Base-by-base conservation (phyloP, 2,888 invertebrate genomes). In the Lutraria lutraria region DNA sequence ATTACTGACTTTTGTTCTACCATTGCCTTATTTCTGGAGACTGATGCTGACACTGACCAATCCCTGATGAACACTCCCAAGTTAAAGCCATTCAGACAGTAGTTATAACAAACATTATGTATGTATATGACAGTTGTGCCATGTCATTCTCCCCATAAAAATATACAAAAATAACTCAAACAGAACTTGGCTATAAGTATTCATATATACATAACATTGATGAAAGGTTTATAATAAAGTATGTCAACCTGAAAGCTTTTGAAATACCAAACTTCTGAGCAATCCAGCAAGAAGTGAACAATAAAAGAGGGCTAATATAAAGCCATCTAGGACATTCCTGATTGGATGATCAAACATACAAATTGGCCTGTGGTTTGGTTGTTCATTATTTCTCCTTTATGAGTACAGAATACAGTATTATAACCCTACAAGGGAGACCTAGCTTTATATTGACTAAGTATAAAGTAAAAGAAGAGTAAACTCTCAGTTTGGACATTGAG, bases 221-320 rank as follows among this genome's bases (percentile, higher is more conserved):
- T n/a, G 12, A 10, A 56, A 1, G 13, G 56, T 12, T 16, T 16
- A 56, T 56, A 68, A 4, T 25, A 25, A n/a, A 25, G n/a, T 68
- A 68, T 68, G 63, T 68, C 63, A 68, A 68, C n/a, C n/a, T 13
- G 8, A 68, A 68, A 68, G n/a, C 63, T 68, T 25, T 68, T 68
- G 63, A 68, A 68, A 68, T 68, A 25, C 63, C 63, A 8, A 68
- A 68, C 63, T 68, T 68, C 63, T 68, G 63, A 68, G 63, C 63
- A 68, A 68, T 68, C 63, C 10, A 0, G 25, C 12, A 68, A n/a
- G 25, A 68, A 25, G 12, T n/a, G 8, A 68, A 25, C 63, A 3
- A 56, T 56, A 16, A 56, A 56, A 68, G 63, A 25, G 25, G 12
- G 63, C 63, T 68, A 68, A 68, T 68, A 68, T 4, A 10, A n/a